Base-by-base conservation (phyloP, 2,888 invertebrate species). In the Drosophila monieri region DNA sequence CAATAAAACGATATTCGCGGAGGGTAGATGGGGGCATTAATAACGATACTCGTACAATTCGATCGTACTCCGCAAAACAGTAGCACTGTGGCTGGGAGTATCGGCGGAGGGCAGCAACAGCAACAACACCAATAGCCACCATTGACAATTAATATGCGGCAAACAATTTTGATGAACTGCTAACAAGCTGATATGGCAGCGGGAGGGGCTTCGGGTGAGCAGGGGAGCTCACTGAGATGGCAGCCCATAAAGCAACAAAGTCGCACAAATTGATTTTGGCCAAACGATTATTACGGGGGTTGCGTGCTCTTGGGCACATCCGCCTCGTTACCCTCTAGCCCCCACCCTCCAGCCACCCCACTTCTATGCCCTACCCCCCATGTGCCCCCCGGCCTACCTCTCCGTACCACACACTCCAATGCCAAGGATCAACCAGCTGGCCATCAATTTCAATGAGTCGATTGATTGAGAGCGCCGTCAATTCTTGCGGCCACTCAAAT, bases 261-360 rank as follows among this genome's bases (percentile, higher is more conserved):
- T 80, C 47, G 61, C 73, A 77, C 59, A 86, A 69, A 76, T 84
- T 73, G 79, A 77, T 86, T 86, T 84, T 77, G 81, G 79, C 79
- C 76, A 76, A 49, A 61, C 49, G 75, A 78, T 68, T 69, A 77
- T 73, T 68, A 64, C 14, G 52, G 43, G 62, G 39, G 57, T 57
- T 66, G 74, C 60, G 69, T 76, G 67, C 74, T 65, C 60, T 71
- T 52, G 57, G 43, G 30, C 77, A 74, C 77, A 66, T 74, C 46
- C 69, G 62, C 47, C 55, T 49, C 58, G 67, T 58, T 21, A 4
- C 21, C 39, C 53, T 35, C 52, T 25, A 30, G 10, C 18, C 48
- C n/a, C 32, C 21, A 18, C 60, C 21, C 23, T 8, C 23, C 15
- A 2, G 69, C 65, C 70, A 44, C 65, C 49, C 39, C 10, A 3